A percentile compares a stretch with the other conserved stretches of the same genome.
phyloP scores from a whole-genome alignment of 1,140 invertebrate species.

The Drosophila arawakana region DNA sequence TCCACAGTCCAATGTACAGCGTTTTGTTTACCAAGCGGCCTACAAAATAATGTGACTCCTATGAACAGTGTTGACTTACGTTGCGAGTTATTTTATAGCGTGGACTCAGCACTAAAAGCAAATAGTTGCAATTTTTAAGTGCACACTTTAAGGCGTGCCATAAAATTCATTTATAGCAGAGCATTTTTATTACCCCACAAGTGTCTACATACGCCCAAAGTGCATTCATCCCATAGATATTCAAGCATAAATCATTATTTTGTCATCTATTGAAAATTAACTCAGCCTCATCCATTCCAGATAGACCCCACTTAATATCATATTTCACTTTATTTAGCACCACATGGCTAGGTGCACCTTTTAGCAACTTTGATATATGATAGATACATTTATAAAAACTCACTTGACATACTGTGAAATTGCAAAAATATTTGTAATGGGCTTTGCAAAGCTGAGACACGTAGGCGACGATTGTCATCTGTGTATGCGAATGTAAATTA shows the following conservation, averaged over 20 bases:
- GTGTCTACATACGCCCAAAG: slow-evolving; percentile 9
- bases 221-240: slow-evolving; percentile 21
- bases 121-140: slow-evolving; percentile 49
- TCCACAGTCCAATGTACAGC: slow-evolving; percentile 28
- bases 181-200: slow-evolving; percentile 16
- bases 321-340: slow-evolving; percentile 45
- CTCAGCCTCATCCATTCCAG: neutral
- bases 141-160: slow-evolving; percentile 31
- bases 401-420: slow-evolving; percentile 40
- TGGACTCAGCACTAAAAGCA: slow-evolving; percentile 20
- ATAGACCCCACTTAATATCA: slow-evolving; percentile 33
- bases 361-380: slow-evolving; percentile 48
- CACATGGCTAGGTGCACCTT: slow-evolving; percentile 22
- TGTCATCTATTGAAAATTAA: slow-evolving; percentile 16
- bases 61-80: neutral
- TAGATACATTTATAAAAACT: slow-evolving; percentile 43
- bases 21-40: slow-evolving; percentile 46
- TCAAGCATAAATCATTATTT: slow-evolving; percentile 32
- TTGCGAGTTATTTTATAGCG: slow-evolving; percentile 18
- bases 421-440: slow-evolving; percentile 14
- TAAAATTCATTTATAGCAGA: slow-evolving; percentile 15
- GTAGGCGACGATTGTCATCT: slow-evolving; percentile 30
- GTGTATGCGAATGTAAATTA: slow-evolving; percentile 36
- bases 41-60: slow-evolving; percentile 41
- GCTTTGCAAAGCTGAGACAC: neutral